These are phyloP conservation scores for Eristalis intricaria DNA, from an alignment of 2,888 invertebrate genomes.

Conservation along the genomic window DNA sequence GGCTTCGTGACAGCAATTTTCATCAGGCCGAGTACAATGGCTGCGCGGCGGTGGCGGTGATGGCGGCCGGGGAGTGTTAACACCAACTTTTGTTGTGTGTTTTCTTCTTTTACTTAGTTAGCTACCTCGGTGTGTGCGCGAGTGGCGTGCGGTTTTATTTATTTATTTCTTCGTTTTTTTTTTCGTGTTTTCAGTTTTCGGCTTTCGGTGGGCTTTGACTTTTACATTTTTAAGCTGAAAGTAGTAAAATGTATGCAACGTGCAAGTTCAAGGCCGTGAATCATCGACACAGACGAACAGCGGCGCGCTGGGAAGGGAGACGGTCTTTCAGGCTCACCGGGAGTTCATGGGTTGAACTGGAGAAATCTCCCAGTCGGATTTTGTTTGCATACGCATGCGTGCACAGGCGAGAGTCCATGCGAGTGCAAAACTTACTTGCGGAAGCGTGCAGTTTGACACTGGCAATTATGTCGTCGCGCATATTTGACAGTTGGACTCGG, in stretches of 20 bases:
- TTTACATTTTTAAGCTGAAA: slow-evolving; percentile 68
- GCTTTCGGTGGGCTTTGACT: slow-evolving; percentile 55
- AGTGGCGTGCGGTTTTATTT: neutral
- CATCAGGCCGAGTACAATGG: slow-evolving; percentile 56
- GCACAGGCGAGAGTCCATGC: neutral
- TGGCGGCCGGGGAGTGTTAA: slow-evolving; percentile 25
- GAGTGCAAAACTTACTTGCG: neutral
- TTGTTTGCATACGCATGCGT: neutral
- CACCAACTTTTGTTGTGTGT: slow-evolving; percentile 21
- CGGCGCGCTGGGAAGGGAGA: slow-evolving; percentile 1
- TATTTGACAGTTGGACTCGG: neutral
- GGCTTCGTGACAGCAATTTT: slow-evolving; percentile 71
- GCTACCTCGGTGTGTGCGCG: neutral
- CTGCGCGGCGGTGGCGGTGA: neutral
- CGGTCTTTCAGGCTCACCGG: slow-evolving; percentile 21
- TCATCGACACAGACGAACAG: slow-evolving; percentile 27
- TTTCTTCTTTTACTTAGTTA: neutral
- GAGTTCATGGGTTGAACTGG: neutral
- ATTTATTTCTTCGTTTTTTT: slow-evolving; percentile 8
- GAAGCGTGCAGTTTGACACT: neutral
- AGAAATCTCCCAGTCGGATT: neutral
- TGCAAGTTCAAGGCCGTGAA: slow-evolving; percentile 69
- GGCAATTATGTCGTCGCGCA: neutral
- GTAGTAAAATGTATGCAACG: slow-evolving; percentile 56
- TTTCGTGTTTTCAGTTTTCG: slow-evolving; percentile 6